phyloP scores from a whole-genome alignment of 2,797 vertebrate genomes.

The Cyprinella venusta region DNA sequence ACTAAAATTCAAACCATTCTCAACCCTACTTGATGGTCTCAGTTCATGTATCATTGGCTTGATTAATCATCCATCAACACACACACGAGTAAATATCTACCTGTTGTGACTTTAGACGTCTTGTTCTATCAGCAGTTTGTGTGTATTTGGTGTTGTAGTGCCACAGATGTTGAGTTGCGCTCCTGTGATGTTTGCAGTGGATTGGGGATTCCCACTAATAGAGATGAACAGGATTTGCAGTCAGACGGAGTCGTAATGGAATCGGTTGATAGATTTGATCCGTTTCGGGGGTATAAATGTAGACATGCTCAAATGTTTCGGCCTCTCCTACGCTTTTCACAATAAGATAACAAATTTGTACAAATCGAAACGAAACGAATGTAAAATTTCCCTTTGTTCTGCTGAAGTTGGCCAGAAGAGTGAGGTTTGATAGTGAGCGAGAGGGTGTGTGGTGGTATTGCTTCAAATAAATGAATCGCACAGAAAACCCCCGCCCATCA shows the following conservation, averaged over 20 bases:
- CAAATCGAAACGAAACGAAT: slow-evolving; percentile 32
- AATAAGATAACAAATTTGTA: slow-evolving; percentile 11
- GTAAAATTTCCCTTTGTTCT: slow-evolving; percentile 49
- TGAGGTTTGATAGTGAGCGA: slow-evolving; percentile 34
- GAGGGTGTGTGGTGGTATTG: slow-evolving; percentile 59
- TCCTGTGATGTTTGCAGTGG: slow-evolving; percentile 36
- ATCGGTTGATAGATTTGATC: slow-evolving; percentile 6
- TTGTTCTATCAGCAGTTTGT: not conserved
- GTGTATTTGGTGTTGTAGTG: slow-evolving; percentile 29
- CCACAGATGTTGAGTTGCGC: slow-evolving; percentile 39
- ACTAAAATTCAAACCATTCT: not conserved
- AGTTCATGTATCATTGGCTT: not conserved
- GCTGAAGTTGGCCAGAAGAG: slow-evolving; percentile 43
- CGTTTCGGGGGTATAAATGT: slow-evolving; percentile 19
- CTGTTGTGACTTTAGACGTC: not conserved
- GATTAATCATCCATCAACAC: not conserved
- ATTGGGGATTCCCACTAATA: slow-evolving; percentile 52
- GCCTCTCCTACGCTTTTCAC: slow-evolving; percentile 45
- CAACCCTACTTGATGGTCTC: not conserved
- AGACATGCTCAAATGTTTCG: not conserved
- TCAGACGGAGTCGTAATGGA: slow-evolving; percentile 28
- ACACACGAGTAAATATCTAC: not conserved
- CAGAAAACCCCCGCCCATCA: slow-evolving; percentile 57
- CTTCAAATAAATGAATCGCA: slow-evolving; percentile 58
- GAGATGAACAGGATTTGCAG: slow-evolving; percentile 15